Percentiles rank a stretch among this genome's conserved stretches.
Conservation (phyloP, 1,140 invertebrate genomes). For the Hermetia illucens region DNA sequence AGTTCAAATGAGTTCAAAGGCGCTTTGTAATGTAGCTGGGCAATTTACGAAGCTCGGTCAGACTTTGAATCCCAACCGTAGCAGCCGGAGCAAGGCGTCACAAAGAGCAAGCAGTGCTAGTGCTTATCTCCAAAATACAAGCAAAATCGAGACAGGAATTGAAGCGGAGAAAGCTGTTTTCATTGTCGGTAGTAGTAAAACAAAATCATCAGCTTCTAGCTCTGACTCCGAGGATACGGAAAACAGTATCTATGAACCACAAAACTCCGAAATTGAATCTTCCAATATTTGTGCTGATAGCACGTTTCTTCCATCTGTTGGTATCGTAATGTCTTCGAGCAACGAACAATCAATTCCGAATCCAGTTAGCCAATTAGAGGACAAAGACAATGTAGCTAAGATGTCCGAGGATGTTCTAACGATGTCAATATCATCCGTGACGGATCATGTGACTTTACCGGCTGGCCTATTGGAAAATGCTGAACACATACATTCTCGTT, state of each 20-base stretch:
- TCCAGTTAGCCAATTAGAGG: constrained; percentile 19
- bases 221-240: constrained; percentile 36
- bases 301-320: constrained; percentile 43
- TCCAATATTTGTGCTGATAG: constrained; percentile 29
- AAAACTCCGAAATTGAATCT: constrained; percentile 15
- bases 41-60: constrained; percentile 69
- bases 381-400: constrained; percentile 30
- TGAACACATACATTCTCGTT: constrained; percentile 22
- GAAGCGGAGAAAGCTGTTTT: constrained; percentile 22
- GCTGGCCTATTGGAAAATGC: constrained; percentile 26
- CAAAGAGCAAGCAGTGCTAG: no score
- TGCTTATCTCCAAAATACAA: constrained; percentile 7
- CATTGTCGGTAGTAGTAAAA: constrained; percentile 12
- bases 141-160: constrained; percentile 13
- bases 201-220: constrained; percentile 21
- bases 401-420: constrained; percentile 31
- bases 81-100: constrained; percentile 27
- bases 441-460: constrained; percentile 41
- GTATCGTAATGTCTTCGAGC: constrained; percentile 44
- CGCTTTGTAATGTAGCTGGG: constrained; percentile 66
- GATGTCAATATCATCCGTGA: constrained; percentile 35
- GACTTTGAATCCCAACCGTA: constrained; percentile 38
- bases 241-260: constrained; percentile 35
- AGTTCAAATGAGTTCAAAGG: constrained; percentile 55
- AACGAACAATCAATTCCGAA: constrained; percentile 6